phyloP scores from a whole-genome alignment of 2,113 vertebrate species.

The Lophotis ruficrista region DNA sequence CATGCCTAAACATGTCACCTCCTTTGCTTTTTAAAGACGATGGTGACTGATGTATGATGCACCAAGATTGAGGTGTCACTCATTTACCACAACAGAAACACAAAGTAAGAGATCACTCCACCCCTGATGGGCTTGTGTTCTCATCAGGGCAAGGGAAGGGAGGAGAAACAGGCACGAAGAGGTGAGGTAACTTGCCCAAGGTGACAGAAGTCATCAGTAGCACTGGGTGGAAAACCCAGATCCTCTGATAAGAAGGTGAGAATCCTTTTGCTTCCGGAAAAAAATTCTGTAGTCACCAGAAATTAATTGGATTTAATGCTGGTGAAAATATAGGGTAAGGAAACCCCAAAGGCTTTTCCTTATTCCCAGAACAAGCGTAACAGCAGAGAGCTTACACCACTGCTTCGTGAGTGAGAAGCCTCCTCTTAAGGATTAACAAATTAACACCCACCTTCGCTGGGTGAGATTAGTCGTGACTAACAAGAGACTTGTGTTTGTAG shows the following conservation, averaged over 20 bases:
- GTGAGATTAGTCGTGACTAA: neutral
- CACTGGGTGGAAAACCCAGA: neutral
- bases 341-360: neutral
- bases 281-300: neutral
- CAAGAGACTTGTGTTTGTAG: neutral
- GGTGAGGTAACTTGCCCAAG: conserved; percentile 70
- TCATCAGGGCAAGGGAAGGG: conserved; percentile 35
- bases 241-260: neutral
- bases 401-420: neutral
- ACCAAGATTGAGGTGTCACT: neutral
- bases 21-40: neutral
- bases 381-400: neutral
- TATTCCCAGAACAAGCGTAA: neutral
- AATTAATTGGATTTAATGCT: neutral
- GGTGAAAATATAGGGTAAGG: neutral
- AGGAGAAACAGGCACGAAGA: conserved; percentile 63
- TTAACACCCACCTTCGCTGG: neutral
- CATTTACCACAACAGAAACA: neutral
- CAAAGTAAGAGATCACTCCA: neutral
- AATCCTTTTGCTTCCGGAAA: neutral
- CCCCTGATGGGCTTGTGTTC: neutral
- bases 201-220: conserved; percentile 32
- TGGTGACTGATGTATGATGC: neutral
- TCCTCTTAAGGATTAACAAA: neutral
- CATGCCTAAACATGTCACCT: neutral